Percentiles rank a stretch among this genome's conserved stretches.
phyloP scores from a whole-genome alignment of 1,140 invertebrate species.

The Nasonia longicornis region DNA sequence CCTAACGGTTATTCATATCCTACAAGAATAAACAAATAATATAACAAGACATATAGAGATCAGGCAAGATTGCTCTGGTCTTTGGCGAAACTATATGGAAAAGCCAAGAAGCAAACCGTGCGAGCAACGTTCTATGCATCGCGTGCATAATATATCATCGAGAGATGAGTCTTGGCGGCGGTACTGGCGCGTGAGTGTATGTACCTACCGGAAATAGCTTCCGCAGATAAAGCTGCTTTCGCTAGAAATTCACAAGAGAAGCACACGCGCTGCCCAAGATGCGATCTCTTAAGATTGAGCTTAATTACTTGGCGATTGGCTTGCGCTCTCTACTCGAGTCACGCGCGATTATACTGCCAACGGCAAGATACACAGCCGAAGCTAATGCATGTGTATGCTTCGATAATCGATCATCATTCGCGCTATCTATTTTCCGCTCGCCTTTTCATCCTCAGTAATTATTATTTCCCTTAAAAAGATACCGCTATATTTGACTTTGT shows the following conservation, averaged over 20 bases:
- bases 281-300: slow-evolving; percentile 31
- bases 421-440: background rate
- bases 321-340: background rate
- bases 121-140: too few species aligned
- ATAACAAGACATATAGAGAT: slow-evolving; percentile 15
- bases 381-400: background rate
- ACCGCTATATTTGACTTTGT: background rate
- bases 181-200: background rate
- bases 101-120: background rate
- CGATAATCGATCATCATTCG: slow-evolving; percentile 26
- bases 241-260: slow-evolving; percentile 14
- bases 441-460: slow-evolving; percentile 7
- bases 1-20: slow-evolving; percentile 39
- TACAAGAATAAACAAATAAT: slow-evolving; percentile 37
- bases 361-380: background rate
- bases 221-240: slow-evolving; percentile 14
- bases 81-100: slow-evolving; percentile 18
- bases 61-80: slow-evolving; percentile 5
- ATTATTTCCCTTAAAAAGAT: background rate
- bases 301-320: slow-evolving; percentile 38
- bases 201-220: slow-evolving; percentile 23
- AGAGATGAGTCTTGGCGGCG: background rate
- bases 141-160: slow-evolving; percentile 9
- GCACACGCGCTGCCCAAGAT: slow-evolving; percentile 5
- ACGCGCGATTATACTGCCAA: slow-evolving; percentile 17